These are phyloP conservation scores for Pipistrellus kuhlii DNA, from an alignment of 2,797 vertebrate species.

Conservation along the genomic window DNA sequence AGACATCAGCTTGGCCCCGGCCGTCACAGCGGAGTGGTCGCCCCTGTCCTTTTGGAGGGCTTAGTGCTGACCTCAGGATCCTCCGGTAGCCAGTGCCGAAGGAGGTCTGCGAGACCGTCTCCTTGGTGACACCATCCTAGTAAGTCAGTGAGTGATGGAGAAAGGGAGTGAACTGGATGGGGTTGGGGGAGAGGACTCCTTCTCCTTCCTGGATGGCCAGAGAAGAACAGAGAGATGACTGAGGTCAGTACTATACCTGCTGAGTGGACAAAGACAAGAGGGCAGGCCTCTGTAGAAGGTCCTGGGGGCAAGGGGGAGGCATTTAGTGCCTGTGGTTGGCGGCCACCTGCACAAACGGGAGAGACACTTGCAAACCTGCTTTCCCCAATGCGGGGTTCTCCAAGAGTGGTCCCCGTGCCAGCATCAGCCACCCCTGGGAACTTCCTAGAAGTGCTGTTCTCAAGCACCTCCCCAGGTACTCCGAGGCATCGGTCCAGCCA, in stretches of 20 bases:
- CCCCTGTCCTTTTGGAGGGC: neutral
- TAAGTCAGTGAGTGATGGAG: neutral
- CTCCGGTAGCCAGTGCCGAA: neutral
- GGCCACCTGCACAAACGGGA: neutral
- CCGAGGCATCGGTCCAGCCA: neutral
- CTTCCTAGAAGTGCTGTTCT: neutral
- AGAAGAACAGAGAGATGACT: neutral
- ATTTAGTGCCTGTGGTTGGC: too few relatives aligned
- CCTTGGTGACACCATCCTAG: neutral
- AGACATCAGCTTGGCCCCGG: neutral
- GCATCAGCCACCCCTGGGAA: neutral
- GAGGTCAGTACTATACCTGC: neutral
- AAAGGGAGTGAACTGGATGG: neutral
- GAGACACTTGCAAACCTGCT: neutral
- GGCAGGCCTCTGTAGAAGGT: neutral
- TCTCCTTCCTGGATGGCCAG: neutral
- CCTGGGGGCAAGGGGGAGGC: neutral
- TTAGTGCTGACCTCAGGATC: neutral
- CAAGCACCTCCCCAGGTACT: neutral
- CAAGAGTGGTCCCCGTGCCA: neutral
- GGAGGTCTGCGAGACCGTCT: neutral
- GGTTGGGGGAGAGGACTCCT: neutral
- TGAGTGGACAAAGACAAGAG: neutral
- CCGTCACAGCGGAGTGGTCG: neutral
- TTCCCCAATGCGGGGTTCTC: neutral